These are phyloP conservation scores for Zenarchopterus dispar DNA, from an alignment of 2,797 vertebrate genomes.

Conservation along the genomic window DNA sequence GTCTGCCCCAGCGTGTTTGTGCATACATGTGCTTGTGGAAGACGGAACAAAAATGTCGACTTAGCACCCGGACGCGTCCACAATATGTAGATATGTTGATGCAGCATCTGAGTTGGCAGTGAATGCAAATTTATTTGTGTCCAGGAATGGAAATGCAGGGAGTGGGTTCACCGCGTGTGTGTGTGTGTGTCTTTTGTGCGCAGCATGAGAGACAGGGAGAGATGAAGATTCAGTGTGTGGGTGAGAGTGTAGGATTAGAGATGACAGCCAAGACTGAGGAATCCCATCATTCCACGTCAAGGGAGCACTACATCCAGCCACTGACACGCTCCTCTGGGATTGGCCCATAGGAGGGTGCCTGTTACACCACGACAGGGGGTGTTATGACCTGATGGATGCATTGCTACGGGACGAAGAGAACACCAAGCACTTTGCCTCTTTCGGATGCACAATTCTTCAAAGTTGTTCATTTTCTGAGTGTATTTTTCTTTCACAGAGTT, in stretches of 20 bases:
- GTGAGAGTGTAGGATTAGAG: constrained; percentile 77
- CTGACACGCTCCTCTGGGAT: constrained; percentile 59
- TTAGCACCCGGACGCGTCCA: constrained; percentile 72
- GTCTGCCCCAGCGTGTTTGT: constrained; percentile 24
- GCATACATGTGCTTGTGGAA: constrained; percentile 39
- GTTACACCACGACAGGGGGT: constrained; percentile 69
- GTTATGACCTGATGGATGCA: constrained; percentile 79
- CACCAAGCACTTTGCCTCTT: constrained; percentile 49
- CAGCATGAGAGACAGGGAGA: constrained; percentile 32
- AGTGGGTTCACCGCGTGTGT: constrained; percentile 21
- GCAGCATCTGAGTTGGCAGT: constrained; percentile 63
- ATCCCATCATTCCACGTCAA: constrained; percentile 79
- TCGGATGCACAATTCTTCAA: constrained; percentile 12
- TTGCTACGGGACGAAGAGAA: constrained; percentile 48
- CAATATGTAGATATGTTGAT: constrained; percentile 73
- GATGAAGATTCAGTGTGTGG: constrained; percentile 78
- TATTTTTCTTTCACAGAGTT: constrained; percentile 2
- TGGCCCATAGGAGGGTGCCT: constrained; percentile 38
- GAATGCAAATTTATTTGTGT: constrained; percentile 66
- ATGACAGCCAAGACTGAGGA: constrained; percentile 73
- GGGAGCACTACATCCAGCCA: constrained; percentile 58
- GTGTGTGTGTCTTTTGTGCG: constrained; percentile 25
- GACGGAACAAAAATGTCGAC: constrained; percentile 73
- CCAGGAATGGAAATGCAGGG: constrained; percentile 9
- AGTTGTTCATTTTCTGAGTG: constrained; percentile 9